Evolutionary conservation across 2,797 vertebrate species (phyloP).

Genomic region (Brachyalestes nurse): DNA sequence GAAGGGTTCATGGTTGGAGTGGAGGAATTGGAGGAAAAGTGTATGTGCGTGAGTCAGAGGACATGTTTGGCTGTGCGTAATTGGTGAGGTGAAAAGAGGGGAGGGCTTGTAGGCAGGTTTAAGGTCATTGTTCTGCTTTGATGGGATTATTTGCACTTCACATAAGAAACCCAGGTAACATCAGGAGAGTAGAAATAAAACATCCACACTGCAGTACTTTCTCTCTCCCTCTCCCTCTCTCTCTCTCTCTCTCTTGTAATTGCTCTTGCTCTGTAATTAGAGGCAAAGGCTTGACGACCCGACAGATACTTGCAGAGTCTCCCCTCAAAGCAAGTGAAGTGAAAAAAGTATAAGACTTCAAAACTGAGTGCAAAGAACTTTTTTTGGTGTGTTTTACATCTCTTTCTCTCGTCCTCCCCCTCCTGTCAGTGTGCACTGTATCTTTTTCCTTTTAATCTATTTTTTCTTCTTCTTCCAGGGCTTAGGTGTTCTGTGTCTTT

Average conservation of each 20-base stretch:
- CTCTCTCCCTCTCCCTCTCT: constrained; percentile 48
- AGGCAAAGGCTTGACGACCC: constrained; percentile 77
- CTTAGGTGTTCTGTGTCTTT: constrained; percentile 17
- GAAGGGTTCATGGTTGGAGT: background rate
- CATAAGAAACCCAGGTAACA: constrained; percentile 78
- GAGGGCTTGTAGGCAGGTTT: constrained; percentile 73
- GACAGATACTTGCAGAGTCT: constrained; percentile 74
- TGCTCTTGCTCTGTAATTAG: constrained; percentile 84
- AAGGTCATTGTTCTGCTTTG: constrained; percentile 80
- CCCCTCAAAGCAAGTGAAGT: constrained; percentile 70
- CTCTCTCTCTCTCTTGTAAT: constrained; percentile 69
- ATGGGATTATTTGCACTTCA: constrained; percentile 85
- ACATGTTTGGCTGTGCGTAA: constrained; percentile 74
- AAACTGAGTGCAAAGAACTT: constrained; percentile 62
- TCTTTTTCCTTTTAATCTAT: constrained; percentile 21
- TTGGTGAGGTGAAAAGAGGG: constrained; percentile 68
- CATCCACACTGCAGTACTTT: constrained; percentile 71
- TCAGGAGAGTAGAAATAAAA: constrained; percentile 65
- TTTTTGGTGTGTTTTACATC: constrained; percentile 48
- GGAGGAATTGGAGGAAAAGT: background rate
- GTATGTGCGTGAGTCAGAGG: constrained; percentile 25
- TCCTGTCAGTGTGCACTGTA: constrained; percentile 27
- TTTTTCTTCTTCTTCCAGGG: constrained; percentile 4
- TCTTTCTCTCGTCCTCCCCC: constrained; percentile 3
- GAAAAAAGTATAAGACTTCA: constrained; percentile 50